Percentiles rank a stretch among this genome's conserved stretches.
Evolutionary conservation across 2,888 invertebrate species (phyloP).

Genomic region (Drosophila ochracea): DNA sequence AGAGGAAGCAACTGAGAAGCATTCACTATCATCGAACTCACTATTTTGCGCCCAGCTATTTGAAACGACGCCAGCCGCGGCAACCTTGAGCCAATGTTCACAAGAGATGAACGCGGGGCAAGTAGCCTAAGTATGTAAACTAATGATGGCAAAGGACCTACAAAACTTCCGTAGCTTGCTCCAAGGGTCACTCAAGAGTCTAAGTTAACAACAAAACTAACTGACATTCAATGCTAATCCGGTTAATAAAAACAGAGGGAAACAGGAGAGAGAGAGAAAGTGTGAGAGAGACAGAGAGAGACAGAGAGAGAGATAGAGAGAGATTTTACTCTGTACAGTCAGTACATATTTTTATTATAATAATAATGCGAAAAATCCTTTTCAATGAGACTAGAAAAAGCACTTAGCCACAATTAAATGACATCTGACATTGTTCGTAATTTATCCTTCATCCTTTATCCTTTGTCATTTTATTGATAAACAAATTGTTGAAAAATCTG

Average conservation of each 20-base stretch:
- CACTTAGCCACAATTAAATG: neutral
- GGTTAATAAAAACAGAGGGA: slow-evolving; percentile 12
- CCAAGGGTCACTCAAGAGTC: too few relatives aligned
- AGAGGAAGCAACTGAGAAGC: neutral
- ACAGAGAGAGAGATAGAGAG: slow-evolving; percentile 4
- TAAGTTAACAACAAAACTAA: slow-evolving; percentile 23
- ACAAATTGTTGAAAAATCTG: neutral
- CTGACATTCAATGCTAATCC: slow-evolving; percentile 20
- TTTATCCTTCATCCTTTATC: neutral
- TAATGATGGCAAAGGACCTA: slow-evolving; percentile 23
- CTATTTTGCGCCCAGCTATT: slow-evolving; percentile 25
- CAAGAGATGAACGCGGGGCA: neutral
- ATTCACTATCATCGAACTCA: slow-evolving; percentile 17
- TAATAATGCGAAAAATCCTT: slow-evolving; percentile 24
- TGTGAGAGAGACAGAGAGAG: slow-evolving; percentile 1
- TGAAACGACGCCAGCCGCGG: slow-evolving; percentile 14
- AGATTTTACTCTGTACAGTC: slow-evolving; percentile 2
- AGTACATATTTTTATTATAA: slow-evolving; percentile 21
- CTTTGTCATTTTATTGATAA: neutral
- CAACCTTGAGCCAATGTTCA: neutral
- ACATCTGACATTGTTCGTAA: neutral
- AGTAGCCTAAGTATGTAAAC: slow-evolving; percentile 14
- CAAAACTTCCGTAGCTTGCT: neutral
- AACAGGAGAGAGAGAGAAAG: neutral
- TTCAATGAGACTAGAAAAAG: neutral